Evolutionary conservation across 1,140 invertebrate genomes (phyloP), one percentile per base, ranked within the genome.

Genomic region (Pygmarrhopalites habei): DNA sequence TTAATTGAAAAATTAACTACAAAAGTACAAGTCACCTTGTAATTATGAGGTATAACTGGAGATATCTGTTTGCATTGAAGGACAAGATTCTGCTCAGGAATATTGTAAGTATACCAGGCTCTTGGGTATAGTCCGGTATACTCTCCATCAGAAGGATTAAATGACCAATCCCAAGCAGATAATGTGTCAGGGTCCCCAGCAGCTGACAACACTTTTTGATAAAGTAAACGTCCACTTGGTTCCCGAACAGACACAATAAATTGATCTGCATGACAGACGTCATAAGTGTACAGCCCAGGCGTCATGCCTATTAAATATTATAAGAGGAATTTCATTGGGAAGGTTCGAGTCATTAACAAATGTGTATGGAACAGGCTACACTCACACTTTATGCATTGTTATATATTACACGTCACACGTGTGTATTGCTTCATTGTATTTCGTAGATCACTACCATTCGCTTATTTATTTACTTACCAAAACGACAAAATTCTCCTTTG

Each of bases 401-500:
- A n/a, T n/a, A n/a, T n/a, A n/a, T n/a, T n/a, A n/a, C n/a, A n/a
- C n/a, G n/a, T n/a, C n/a, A n/a, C n/a, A n/a, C n/a, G n/a, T n/a
- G n/a, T n/a, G n/a, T n/a, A n/a, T n/a, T n/a, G n/a, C n/a, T n/a
- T n/a, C n/a, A n/a, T n/a, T n/a, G n/a, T n/a, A n/a, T n/a, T n/a
- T n/a, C n/a, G n/a, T n/a, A n/a, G n/a, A n/a, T n/a, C n/a, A n/a
- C n/a, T n/a, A n/a, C n/a, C n/a, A n/a, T n/a, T n/a, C n/a, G n/a
- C n/a, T n/a, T n/a, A n/a, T n/a, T n/a, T n/a, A n/a, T n/a, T n/a
- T n/a, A n/a, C n/a, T n/a, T n/a, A n/a, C n/a, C 87, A 75, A 88
- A 95, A 56, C 91, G 81, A 77, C 90, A 92, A 76, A 95, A 95
- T 77, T 95, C 90, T n/a, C 93, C 93, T 72, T 84, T 83, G 75